phyloP scores from a whole-genome alignment of 2,888 invertebrate genomes.

The Carterocephalus palaemon region DNA sequence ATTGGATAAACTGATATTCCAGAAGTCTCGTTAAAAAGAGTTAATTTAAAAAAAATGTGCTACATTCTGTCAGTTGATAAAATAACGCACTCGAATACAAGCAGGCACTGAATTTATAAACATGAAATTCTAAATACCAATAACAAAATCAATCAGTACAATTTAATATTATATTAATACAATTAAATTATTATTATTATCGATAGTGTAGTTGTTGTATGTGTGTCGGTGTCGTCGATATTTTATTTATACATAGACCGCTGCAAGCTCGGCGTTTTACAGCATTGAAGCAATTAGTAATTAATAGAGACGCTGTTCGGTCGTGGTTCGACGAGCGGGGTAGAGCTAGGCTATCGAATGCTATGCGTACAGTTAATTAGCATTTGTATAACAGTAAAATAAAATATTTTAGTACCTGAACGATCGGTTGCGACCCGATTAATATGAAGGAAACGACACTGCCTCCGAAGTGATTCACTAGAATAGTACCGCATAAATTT shows the following conservation, averaged over 20 bases:
- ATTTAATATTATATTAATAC: constrained; percentile 22
- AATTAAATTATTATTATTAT: constrained; percentile 23
- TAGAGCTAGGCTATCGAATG: constrained; percentile 5
- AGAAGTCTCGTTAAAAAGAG: too few relatives aligned
- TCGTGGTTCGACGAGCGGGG: constrained; percentile 9
- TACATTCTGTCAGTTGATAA: too few relatives aligned
- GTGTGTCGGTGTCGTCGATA: constrained; percentile 34
- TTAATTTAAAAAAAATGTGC: too few relatives aligned
- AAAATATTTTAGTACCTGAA: constrained; percentile 17
- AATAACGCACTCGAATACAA: background rate
- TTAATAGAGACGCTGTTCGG: constrained; percentile 12
- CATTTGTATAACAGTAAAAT: constrained; percentile 10
- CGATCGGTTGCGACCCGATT: background rate
- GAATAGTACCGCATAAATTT: constrained; percentile 12
- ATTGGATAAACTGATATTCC: too few relatives aligned
- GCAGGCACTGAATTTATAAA: constrained; percentile 20
- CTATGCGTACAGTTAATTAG: constrained; percentile 8
- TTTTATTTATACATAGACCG: constrained; percentile 34
- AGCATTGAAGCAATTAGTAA: constrained; percentile 7
- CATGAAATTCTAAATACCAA: constrained; percentile 29
- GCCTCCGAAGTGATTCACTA: constrained; percentile 21
- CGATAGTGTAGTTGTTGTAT: constrained; percentile 25
- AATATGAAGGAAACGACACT: constrained; percentile 18
- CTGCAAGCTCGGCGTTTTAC: constrained; percentile 38
- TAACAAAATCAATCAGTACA: constrained; percentile 29